Evolutionary conservation across 1,140 invertebrate genomes (phyloP).

Genomic region (Lanistes nyassanus): DNA sequence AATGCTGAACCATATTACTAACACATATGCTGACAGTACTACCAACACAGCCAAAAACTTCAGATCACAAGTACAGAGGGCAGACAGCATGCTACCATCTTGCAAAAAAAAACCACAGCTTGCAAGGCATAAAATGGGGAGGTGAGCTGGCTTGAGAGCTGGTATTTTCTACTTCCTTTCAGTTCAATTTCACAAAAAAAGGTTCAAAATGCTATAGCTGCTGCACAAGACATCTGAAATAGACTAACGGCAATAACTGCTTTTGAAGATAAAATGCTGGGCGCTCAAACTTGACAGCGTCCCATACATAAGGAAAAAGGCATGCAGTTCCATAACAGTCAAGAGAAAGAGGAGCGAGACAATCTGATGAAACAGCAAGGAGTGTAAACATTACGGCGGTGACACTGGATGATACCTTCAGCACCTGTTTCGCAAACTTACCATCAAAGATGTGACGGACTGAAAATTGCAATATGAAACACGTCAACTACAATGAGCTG

Average conservation of each 20-base stretch:
- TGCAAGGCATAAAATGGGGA: constrained; percentile 6
- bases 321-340: constrained; percentile 26
- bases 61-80: no score
- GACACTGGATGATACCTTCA: constrained; percentile 22
- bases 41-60: no score
- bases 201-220: no score
- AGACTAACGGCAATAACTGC: neutral
- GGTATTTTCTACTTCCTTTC: no score
- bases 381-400: constrained; percentile 9
- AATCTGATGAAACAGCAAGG: constrained; percentile 20
- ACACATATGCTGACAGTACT: no score
- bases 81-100: constrained; percentile 16
- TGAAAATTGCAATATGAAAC: constrained; percentile 31
- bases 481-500: constrained; percentile 23
- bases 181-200: no score
- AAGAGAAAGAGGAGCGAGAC: neutral
- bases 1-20: no score
- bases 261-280: constrained; percentile 6
- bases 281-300: neutral
- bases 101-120: constrained; percentile 19
- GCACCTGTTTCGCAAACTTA: constrained; percentile 24
- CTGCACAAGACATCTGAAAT: no score
- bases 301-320: neutral
- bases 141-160: no score
- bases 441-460: constrained; percentile 30